A percentile compares a stretch with the other conserved stretches of the same genome.
These are phyloP conservation scores for Ciona savignyi DNA, from an alignment of 23 tunicate species.

Conservation along the genomic window DNA sequence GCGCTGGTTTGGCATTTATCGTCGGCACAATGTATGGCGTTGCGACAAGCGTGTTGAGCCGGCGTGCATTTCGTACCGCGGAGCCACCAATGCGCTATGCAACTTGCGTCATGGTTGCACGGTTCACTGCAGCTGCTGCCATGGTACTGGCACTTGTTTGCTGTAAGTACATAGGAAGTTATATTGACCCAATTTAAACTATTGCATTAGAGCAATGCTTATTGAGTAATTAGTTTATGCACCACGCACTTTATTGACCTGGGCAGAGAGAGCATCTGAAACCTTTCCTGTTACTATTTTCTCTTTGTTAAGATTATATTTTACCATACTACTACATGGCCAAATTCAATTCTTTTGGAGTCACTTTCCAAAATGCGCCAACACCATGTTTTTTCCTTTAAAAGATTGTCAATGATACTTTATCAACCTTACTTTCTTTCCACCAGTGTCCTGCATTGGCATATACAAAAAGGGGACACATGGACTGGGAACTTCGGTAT, in stretches of 20 bases:
- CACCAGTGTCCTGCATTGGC: slow-evolving; percentile 26
- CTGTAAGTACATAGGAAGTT: slow-evolving; percentile 32
- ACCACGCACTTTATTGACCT: too few species aligned
- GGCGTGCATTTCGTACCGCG: slow-evolving; percentile 4
- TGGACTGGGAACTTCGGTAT: slow-evolving; percentile 12
- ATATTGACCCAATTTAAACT: too few species aligned
- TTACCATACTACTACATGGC: too few species aligned
- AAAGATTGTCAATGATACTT: too few species aligned
- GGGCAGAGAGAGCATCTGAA: too few species aligned
- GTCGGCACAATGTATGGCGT: slow-evolving; percentile 41
- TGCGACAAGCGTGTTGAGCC: slow-evolving; percentile 38
- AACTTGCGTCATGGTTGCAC: slow-evolving; percentile 4
- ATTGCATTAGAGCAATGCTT: background rate
- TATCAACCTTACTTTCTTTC: too few species aligned
- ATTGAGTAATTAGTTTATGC: background rate
- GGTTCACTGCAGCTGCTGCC: slow-evolving; percentile 20
- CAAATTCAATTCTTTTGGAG: too few species aligned
- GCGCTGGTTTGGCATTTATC: slow-evolving; percentile 59
- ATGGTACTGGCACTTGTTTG: slow-evolving; percentile 38
- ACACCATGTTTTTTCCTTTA: too few species aligned
- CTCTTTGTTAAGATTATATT: too few species aligned
- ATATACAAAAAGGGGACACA: slow-evolving; percentile 35
- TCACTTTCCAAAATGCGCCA: too few species aligned
- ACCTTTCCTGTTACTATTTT: too few species aligned
- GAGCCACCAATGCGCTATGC: background rate